These are phyloP conservation scores for Sylvilagus floridanus DNA, from an alignment of 2,797 vertebrate species.

Conservation along the genomic window DNA sequence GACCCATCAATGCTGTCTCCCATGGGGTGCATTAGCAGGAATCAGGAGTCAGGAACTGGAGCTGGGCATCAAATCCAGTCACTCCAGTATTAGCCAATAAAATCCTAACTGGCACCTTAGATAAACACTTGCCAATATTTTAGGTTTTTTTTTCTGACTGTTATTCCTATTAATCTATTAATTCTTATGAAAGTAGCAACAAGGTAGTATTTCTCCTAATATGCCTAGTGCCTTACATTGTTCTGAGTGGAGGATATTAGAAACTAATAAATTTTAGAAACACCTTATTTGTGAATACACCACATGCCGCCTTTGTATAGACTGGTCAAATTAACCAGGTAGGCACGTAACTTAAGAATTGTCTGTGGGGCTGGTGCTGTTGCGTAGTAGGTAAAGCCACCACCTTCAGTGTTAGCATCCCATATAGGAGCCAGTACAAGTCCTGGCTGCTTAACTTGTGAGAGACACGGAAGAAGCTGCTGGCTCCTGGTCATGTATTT, in stretches of 20 bases:
- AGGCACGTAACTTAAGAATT: background rate
- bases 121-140: background rate
- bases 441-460: too few species aligned
- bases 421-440: too few species aligned
- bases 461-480: too few species aligned
- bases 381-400: too few species aligned
- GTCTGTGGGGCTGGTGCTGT: background rate
- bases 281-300: background rate
- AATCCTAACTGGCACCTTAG: too few species aligned
- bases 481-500: background rate
- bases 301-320: background rate
- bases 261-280: slow-evolving; percentile 15
- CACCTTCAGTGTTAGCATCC: too few species aligned
- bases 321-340: background rate
- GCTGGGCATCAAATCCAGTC: too few species aligned
- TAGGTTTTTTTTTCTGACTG: background rate
- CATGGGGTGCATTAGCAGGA: too few species aligned
- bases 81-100: too few species aligned
- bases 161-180: background rate
- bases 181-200: background rate
- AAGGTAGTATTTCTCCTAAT: background rate
- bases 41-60: too few species aligned
- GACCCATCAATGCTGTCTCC: too few species aligned
- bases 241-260: background rate
- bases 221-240: background rate